Base-by-base conservation (phyloP, 2,888 invertebrate genomes). In the Eupelmus urozonus region DNA sequence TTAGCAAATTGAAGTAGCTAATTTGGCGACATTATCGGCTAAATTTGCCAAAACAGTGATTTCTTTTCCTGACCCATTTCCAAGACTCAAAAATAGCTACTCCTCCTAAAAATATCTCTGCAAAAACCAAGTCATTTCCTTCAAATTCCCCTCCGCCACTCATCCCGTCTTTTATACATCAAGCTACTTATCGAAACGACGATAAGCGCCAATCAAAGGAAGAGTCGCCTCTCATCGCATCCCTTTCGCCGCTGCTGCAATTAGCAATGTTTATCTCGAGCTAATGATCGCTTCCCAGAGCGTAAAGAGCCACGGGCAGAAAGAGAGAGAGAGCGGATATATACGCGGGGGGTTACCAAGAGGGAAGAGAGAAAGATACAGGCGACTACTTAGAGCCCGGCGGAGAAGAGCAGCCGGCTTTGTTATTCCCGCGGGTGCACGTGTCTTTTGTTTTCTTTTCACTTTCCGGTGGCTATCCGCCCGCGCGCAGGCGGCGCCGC, bases 371-470 rank as follows among this genome's bases (percentile, higher is more conserved):
- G 29, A 49, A 51, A 63, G 45, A 51, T 27, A 27, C 9, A 45
- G 18, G 40, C 42, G 42, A 59, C 67, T 73, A 76, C 79, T 76
- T 72, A 63, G 53, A 49, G 66, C 53, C 1, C 42, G 34, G 45
- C 29, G 49, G 20, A 59, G 55, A 67, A 49, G 71, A 57, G 74
- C 74, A 66, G 74, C 57, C 70, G 76, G 42, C 72, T 79, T 79
- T 79, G 75, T 76, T 72, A 80, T 83, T 81, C 82, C 81, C 83
- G 73, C 65, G 76, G 71, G 63, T 71, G 81, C 80, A 81, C 82
- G 76, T 79, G 81, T 75, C 83, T 83, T 84, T 84, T 84, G 83
- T 83, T 83, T 84, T 84, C 82, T 78, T 82, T 83, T 83, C 83
- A 84, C 85, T 85, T 85, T 82, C 82, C 82, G 80, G 76, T 34